A percentile compares a stretch with the other conserved stretches of the same genome.
Evolutionary conservation across 1,140 invertebrate species (phyloP).

Genomic region (Cyclargus thomasi): DNA sequence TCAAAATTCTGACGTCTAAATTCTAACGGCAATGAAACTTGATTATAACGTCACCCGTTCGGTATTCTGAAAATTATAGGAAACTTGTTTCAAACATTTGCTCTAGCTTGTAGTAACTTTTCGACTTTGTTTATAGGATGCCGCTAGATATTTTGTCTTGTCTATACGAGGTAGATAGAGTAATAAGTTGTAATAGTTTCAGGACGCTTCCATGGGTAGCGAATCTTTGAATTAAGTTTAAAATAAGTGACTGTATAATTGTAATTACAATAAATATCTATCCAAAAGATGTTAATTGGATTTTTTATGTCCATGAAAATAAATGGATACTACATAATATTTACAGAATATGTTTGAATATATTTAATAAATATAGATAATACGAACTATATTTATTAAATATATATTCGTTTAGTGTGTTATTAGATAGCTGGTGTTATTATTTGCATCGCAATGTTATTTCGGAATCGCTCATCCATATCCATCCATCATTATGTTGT

Average conservation of each 20-base stretch:
- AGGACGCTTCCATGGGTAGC: neutral
- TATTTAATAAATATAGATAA: neutral
- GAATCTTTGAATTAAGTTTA: neutral
- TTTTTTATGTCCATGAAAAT: too few species aligned
- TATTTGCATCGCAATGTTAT: slow-evolving; percentile 1
- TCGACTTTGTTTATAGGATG: neutral
- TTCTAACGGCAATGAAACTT: too few species aligned
- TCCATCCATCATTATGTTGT: neutral
- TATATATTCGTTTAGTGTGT: neutral
- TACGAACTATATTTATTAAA: too few species aligned
- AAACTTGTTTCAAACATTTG: too few species aligned
- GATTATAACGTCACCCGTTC: too few species aligned
- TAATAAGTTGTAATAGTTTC: neutral
- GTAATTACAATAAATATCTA: too few species aligned
- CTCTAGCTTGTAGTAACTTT: too few species aligned
- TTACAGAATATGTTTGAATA: neutral
- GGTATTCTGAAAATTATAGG: too few species aligned
- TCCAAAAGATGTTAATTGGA: too few species aligned
- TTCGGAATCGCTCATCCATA: neutral
- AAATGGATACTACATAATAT: too few species aligned
- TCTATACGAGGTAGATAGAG: neutral
- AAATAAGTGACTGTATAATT: neutral
- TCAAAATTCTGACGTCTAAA: too few species aligned
- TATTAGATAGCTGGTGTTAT: slow-evolving; percentile 7
- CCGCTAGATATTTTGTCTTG: neutral